phyloP scores from a whole-genome alignment of 2,113 vertebrate genomes.

The Triplophysa dalaica region DNA sequence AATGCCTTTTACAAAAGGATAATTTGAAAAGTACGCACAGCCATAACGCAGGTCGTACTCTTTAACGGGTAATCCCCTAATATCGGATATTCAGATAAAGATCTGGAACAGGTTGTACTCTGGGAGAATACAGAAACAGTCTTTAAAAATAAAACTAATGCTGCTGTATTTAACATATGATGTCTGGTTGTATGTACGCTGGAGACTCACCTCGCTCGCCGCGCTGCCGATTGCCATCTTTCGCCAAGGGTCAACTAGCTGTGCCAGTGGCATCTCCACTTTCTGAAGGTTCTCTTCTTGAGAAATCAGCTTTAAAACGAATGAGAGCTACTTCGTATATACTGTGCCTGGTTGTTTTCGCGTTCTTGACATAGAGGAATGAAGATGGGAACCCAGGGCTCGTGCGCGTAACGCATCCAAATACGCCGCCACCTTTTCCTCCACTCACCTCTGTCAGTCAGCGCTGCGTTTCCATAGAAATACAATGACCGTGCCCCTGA shows the following conservation, averaged over 20 bases:
- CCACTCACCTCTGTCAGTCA: slow-evolving; percentile 28
- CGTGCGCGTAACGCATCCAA: slow-evolving; percentile 33
- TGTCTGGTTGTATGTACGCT: too few relatives aligned
- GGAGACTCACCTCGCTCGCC: slow-evolving; percentile 77
- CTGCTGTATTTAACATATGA: neutral
- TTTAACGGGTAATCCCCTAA: slow-evolving; percentile 6
- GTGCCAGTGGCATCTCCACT: slow-evolving; percentile 90
- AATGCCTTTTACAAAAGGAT: neutral
- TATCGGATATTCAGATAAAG: slow-evolving; percentile 20
- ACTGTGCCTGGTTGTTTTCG: neutral
- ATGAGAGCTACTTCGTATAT: slow-evolving; percentile 27
- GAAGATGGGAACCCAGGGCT: slow-evolving; percentile 6
- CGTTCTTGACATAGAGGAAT: slow-evolving; percentile 15
- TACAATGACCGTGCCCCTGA: slow-evolving; percentile 15
- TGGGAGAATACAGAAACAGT: neutral
- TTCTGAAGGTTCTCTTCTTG: slow-evolving; percentile 19
- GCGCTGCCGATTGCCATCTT: slow-evolving; percentile 86
- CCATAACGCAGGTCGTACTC: slow-evolving; percentile 4
- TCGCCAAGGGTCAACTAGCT: slow-evolving; percentile 93
- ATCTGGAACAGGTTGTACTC: slow-evolving; percentile 40
- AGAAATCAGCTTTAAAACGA: neutral
- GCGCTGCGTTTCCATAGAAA: slow-evolving; percentile 49
- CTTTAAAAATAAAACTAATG: neutral
- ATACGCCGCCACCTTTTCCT: slow-evolving; percentile 35
- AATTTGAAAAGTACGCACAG: slow-evolving; percentile 19